These are phyloP conservation scores for Tetramorium simillimum DNA, from an alignment of 1,140 invertebrate species.

Conservation along the genomic window DNA sequence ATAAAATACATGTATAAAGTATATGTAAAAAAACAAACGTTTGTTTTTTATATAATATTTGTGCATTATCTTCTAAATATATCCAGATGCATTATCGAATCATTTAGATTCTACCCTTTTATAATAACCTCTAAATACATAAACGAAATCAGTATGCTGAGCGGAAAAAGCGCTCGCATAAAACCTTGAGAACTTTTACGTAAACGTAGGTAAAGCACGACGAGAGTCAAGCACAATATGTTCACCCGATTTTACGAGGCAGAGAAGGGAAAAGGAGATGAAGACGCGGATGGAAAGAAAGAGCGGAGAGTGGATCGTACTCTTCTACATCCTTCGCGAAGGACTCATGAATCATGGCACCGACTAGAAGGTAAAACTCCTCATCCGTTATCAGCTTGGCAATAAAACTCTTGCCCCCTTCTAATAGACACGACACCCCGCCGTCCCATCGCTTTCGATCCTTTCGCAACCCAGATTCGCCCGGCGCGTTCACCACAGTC, in stretches of 20 bases:
- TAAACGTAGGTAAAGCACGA: constrained; percentile 3
- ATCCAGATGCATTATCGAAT: neutral
- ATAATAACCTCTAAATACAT: neutral
- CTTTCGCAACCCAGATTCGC: constrained; percentile 38
- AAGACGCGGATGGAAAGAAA: neutral
- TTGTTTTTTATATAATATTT: neutral
- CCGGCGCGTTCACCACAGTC: constrained; percentile 13
- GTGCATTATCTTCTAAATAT: neutral
- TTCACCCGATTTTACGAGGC: constrained; percentile 61
- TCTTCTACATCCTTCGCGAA: constrained; percentile 64
- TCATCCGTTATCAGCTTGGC: constrained; percentile 72
- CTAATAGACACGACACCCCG: constrained; percentile 58
- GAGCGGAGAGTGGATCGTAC: constrained; percentile 24
- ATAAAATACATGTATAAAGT: too few species aligned
- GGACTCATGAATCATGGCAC: constrained; percentile 72
- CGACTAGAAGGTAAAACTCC: constrained; percentile 62
- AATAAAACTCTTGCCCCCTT: constrained; percentile 73
- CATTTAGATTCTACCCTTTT: neutral
- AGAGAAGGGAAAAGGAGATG: neutral
- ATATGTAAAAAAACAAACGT: neutral
- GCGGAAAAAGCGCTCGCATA: neutral
- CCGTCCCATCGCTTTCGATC: constrained; percentile 35
- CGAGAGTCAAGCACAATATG: constrained; percentile 61
- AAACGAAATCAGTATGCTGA: neutral
- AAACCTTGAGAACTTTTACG: neutral